These are phyloP conservation scores for Recurvirostra avosetta DNA, from an alignment of 2,113 vertebrate genomes.

Conservation along the genomic window DNA sequence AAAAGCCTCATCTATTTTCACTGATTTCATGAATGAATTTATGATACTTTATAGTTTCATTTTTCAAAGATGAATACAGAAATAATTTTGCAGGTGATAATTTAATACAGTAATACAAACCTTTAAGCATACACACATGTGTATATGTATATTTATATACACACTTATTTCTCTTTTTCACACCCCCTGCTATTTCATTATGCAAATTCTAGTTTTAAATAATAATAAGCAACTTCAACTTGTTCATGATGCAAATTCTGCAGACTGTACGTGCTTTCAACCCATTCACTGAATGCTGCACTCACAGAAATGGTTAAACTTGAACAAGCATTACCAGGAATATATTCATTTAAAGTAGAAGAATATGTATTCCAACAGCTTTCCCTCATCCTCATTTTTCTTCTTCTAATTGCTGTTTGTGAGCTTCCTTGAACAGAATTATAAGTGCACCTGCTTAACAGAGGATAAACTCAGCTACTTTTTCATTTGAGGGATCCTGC, in stretches of 20 bases:
- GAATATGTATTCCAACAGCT: background rate
- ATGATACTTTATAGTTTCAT: background rate
- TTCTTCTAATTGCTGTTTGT: background rate
- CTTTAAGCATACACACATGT: accelerated
- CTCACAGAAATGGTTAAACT: background rate
- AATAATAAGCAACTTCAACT: background rate
- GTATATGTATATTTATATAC: background rate
- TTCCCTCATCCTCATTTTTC: background rate
- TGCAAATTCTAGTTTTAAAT: background rate
- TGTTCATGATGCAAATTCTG: background rate
- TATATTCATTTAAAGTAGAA: background rate
- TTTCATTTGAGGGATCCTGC: background rate
- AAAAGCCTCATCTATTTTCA: background rate
- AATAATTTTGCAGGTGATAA: background rate
- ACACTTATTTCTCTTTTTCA: background rate
- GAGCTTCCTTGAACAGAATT: background rate
- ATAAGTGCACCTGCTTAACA: background rate
- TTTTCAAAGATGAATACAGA: background rate
- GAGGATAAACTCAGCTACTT: background rate
- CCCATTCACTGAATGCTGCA: background rate
- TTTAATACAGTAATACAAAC: background rate
- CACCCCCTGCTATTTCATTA: background rate
- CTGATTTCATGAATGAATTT: background rate
- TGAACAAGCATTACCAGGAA: background rate
- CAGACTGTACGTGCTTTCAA: background rate